phyloP scores from a whole-genome alignment of 2,797 vertebrate species.

The Sebastes elongatus region DNA sequence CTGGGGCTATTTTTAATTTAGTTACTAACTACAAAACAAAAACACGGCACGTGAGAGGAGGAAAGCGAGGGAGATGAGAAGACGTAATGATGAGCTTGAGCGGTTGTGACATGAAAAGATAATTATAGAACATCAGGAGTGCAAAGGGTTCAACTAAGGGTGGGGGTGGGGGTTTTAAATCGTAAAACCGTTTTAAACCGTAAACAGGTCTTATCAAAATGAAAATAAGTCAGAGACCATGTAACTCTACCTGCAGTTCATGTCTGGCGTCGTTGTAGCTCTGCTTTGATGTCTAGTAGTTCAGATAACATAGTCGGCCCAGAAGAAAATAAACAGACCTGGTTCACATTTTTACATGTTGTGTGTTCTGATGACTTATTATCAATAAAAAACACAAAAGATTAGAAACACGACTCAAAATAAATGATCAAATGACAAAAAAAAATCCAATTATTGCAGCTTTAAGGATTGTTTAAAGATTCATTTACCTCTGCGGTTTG shows the following conservation, averaged over 20 bases:
- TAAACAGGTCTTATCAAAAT: constrained; percentile 23
- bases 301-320: neutral
- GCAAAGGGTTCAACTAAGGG: constrained; percentile 13
- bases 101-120: constrained; percentile 30
- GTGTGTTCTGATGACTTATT: neutral
- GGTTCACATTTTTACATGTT: neutral
- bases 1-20: constrained; percentile 65
- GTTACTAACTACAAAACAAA: constrained; percentile 34
- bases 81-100: constrained; percentile 38
- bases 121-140: constrained; percentile 51
- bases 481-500: neutral
- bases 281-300: constrained; percentile 1
- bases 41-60: constrained; percentile 13
- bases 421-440: neutral
- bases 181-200: constrained; percentile 17
- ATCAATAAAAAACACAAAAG: neutral
- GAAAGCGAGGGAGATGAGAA: constrained; percentile 27
- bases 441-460: neutral
- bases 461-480: neutral
- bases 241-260: neutral
- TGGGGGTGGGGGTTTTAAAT: neutral
- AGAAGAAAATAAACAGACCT: neutral
- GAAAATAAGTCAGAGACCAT: neutral
- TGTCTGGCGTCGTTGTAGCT: neutral
- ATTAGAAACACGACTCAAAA: neutral